These are phyloP conservation scores for Pachyrhynchus sulphureomaculatus DNA, from an alignment of 1,140 invertebrate genomes.

Conservation along the genomic window DNA sequence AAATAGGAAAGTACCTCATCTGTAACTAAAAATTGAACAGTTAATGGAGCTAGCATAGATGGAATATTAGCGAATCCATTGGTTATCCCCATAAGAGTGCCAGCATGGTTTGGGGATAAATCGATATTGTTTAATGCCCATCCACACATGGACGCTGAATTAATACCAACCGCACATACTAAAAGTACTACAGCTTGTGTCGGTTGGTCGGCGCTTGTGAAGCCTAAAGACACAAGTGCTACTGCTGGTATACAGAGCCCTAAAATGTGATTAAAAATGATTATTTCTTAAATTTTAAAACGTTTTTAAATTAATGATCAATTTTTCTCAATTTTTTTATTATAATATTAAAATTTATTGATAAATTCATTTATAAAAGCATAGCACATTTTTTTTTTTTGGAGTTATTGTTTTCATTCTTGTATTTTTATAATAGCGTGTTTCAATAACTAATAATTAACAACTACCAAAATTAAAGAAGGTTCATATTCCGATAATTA, in stretches of 20 bases:
- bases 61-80: constrained; percentile 71
- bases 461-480: no score
- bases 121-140: constrained; percentile 68
- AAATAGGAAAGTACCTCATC: no score
- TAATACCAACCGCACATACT: constrained; percentile 68
- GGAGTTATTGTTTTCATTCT: no score
- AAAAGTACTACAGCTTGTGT: constrained; percentile 64
- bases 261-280: constrained; percentile 31
- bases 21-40: constrained; percentile 48
- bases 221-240: constrained; percentile 59
- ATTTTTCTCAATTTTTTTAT: no score
- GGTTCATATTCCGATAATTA: no score
- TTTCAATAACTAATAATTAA: no score
- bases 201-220: not conserved
- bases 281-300: constrained; percentile 53
- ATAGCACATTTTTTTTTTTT: no score
- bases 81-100: constrained; percentile 71
- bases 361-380: no score
- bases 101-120: constrained; percentile 69
- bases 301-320: not conserved
- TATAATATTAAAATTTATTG: no score
- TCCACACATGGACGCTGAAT: constrained; percentile 72
- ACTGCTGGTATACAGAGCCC: constrained; percentile 60
- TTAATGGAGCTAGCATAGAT: constrained; percentile 67
- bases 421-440: no score